Conservation (phyloP, 1,140 invertebrate species). For the Drosophila parabipectinata region DNA sequence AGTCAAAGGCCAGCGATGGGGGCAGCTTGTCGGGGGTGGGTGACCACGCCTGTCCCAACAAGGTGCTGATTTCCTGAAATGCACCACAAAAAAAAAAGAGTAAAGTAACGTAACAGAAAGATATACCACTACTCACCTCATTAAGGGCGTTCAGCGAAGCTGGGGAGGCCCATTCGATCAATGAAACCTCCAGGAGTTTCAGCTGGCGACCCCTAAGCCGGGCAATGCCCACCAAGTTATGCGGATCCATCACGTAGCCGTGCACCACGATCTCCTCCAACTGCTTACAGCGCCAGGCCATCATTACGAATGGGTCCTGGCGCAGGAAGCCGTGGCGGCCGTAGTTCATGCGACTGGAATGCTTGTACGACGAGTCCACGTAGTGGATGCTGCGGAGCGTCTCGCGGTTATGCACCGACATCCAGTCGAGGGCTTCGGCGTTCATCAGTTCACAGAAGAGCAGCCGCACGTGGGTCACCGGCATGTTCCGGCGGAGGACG, state of each 20-base stretch:
- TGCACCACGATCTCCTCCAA: constrained; percentile 88
- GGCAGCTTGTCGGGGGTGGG: constrained; percentile 83
- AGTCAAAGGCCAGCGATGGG: constrained; percentile 74
- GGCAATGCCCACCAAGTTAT: constrained; percentile 89
- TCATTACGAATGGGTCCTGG: constrained; percentile 90
- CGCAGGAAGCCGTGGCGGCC: constrained; percentile 59
- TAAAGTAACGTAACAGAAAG: neutral
- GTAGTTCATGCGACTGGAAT: constrained; percentile 70
- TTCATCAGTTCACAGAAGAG: constrained; percentile 90
- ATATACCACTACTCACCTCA: constrained; percentile 53
- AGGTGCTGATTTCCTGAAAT: constrained; percentile 84
- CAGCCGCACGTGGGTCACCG: constrained; percentile 89
- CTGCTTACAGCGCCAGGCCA: constrained; percentile 90
- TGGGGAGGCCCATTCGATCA: constrained; percentile 84
- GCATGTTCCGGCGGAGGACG: constrained; percentile 89
- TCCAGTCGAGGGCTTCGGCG: constrained; percentile 85
- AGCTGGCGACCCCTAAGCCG: constrained; percentile 87
- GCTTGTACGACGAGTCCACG: constrained; percentile 87
- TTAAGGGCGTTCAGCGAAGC: constrained; percentile 58
- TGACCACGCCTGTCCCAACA: constrained; percentile 84
- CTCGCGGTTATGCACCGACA: constrained; percentile 87
- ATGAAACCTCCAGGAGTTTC: constrained; percentile 87
- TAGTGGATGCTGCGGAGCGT: constrained; percentile 89
- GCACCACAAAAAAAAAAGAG: no score
- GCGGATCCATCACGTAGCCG: constrained; percentile 81